Evolutionary conservation across 1,140 invertebrate genomes (phyloP).

Genomic region (Ips nitidus): DNA sequence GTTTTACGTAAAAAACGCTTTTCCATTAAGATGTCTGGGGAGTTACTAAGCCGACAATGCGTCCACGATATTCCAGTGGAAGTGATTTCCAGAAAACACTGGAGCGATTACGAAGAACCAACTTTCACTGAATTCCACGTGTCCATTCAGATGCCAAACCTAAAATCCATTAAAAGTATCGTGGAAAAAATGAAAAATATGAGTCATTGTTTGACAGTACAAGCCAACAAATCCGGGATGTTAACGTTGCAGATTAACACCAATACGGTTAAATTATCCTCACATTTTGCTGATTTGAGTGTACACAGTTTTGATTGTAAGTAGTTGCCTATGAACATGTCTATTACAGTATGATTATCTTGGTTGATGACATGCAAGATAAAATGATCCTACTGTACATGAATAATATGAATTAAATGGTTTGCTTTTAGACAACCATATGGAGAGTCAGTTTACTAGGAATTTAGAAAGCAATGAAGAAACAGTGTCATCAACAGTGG

Average conservation of each 20-base stretch:
- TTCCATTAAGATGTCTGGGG: conserved; percentile 37
- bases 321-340: neutral
- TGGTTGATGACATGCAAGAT: no score
- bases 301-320: conserved; percentile 60
- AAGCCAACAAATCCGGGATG: conserved; percentile 69
- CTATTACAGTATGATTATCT: neutral
- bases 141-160: conserved; percentile 72
- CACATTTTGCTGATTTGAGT: conserved; percentile 70
- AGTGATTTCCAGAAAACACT: conserved; percentile 74
- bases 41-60: conserved; percentile 44
- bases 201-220: conserved; percentile 65
- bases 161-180: conserved; percentile 73
- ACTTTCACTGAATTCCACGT: conserved; percentile 74
- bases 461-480: conserved; percentile 7
- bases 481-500: conserved; percentile 42
- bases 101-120: conserved; percentile 76
- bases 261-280: conserved; percentile 73
- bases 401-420: neutral
- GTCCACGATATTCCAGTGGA: conserved; percentile 82
- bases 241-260: conserved; percentile 74
- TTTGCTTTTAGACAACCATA: conserved; percentile 3
- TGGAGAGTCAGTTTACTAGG: neutral
- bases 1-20: no score
- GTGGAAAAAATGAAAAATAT: conserved; percentile 81
- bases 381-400: no score